phyloP scores from a whole-genome alignment of 2,113 vertebrate species.

The Heteronetta atricapilla region DNA sequence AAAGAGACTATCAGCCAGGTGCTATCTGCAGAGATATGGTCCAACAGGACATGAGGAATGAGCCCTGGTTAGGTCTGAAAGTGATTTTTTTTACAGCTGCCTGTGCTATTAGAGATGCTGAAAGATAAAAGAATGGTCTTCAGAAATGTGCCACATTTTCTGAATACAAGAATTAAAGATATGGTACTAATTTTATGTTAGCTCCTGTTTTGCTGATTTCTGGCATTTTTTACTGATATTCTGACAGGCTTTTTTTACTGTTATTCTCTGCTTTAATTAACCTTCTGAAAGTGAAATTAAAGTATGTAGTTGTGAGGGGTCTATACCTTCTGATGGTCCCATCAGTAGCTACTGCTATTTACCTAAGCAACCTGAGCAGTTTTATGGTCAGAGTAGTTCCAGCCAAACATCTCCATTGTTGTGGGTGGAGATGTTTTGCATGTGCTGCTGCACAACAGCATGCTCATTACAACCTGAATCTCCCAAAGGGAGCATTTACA shows the following conservation, averaged over 20 bases:
- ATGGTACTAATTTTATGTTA: neutral
- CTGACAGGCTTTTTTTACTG: too few species aligned
- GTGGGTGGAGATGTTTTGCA: neutral
- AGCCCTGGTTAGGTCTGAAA: neutral
- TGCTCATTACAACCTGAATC: neutral
- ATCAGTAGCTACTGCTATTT: neutral
- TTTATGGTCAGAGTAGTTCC: neutral
- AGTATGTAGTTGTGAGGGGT: neutral
- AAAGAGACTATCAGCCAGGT: neutral
- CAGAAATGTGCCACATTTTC: neutral
- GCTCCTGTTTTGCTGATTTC: neutral
- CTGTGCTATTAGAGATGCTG: neutral
- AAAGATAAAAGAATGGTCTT: neutral
- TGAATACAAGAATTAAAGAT: neutral
- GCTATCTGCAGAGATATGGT: neutral
- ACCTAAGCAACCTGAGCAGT: neutral
- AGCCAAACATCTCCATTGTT: neutral
- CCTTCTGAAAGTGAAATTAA: neutral
- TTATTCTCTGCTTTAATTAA: neutral
- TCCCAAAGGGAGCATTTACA: neutral
- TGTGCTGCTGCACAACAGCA: neutral
- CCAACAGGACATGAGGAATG: neutral
- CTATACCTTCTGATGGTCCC: neutral
- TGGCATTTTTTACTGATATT: neutral
- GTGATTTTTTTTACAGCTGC: neutral